Conservation (phyloP, 2,797 vertebrate genomes). For the Poecilia wingei region DNA sequence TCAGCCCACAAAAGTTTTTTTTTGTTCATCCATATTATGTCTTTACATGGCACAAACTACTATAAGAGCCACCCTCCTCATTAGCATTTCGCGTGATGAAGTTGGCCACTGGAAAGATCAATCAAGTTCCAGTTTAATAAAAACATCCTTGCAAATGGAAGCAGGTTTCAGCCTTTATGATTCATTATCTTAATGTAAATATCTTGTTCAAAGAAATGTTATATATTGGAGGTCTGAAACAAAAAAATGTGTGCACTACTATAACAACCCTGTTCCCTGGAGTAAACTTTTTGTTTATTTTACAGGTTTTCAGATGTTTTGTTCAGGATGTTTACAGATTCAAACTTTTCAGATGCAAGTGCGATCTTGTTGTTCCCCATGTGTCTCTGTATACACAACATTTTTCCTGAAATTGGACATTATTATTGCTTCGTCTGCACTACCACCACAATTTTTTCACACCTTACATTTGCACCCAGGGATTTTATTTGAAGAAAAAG, state of each 20-base stretch:
- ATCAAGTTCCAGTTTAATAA: constrained; percentile 17
- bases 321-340: constrained; percentile 16
- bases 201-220: constrained; percentile 3
- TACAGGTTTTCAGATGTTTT: constrained; percentile 26
- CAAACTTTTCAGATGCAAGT: constrained; percentile 40
- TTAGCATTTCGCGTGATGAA: constrained; percentile 15
- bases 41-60: constrained; percentile 25
- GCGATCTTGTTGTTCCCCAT: constrained; percentile 37
- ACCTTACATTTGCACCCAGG: constrained; percentile 21
- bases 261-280: constrained; percentile 6
- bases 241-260: constrained; percentile 8
- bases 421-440: constrained; percentile 67
- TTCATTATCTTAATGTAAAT: neutral
- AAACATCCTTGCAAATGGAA: constrained; percentile 24
- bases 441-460: constrained; percentile 40
- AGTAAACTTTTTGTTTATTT: constrained; percentile 15
- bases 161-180: constrained; percentile 1
- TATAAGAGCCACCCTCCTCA: constrained; percentile 3
- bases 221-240: neutral
- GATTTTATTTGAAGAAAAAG: constrained; percentile 16
- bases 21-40: neutral
- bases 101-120: constrained; percentile 10
- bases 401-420: constrained; percentile 34
- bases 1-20: neutral
- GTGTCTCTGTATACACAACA: constrained; percentile 29